phyloP scores from a whole-genome alignment of 2,888 invertebrate species.

The Micoletzkya japonica region DNA sequence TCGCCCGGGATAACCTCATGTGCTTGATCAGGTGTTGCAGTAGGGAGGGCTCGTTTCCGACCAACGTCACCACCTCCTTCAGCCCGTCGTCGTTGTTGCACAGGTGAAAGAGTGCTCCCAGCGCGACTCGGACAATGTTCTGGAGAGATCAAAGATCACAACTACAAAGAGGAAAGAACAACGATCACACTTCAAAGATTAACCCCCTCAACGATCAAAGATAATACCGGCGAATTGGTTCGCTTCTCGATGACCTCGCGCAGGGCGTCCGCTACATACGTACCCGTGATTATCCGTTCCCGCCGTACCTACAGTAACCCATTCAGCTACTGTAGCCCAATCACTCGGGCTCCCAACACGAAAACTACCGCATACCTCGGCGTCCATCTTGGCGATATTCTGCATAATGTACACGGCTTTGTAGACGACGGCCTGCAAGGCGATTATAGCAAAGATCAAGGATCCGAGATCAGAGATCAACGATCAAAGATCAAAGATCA shows the following conservation, averaged over 20 bases:
- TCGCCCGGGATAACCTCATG: slow-evolving; percentile 4
- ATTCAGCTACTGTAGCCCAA: slow-evolving; percentile 26
- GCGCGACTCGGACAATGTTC: slow-evolving; percentile 46
- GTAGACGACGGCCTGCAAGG: slow-evolving; percentile 45
- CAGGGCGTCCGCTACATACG: slow-evolving; percentile 39
- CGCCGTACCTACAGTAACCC: background rate
- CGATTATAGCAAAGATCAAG: slow-evolving; percentile 2
- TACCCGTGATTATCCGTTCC: slow-evolving; percentile 36
- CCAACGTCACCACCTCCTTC: slow-evolving; percentile 28
- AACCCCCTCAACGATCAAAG: too few species aligned
- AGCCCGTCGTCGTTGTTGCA: slow-evolving; percentile 50
- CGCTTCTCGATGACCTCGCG: slow-evolving; percentile 32
- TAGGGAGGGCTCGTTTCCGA: slow-evolving; percentile 15
- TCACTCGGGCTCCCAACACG: too few species aligned
- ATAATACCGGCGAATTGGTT: slow-evolving; percentile 21
- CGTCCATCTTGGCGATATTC: slow-evolving; percentile 53
- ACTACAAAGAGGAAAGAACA: background rate
- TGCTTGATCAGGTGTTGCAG: slow-evolving; percentile 21
- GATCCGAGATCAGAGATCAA: too few species aligned
- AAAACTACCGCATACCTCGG: slow-evolving; percentile 37
- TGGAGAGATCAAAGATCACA: slow-evolving; percentile 29
- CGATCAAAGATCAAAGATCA: too few species aligned
- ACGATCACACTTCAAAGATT: too few species aligned
- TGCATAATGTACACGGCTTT: slow-evolving; percentile 52
- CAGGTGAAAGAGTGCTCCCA: slow-evolving; percentile 51